Conservation (phyloP, 2,797 vertebrate genomes). For the Macrochelys suwanniensis region DNA sequence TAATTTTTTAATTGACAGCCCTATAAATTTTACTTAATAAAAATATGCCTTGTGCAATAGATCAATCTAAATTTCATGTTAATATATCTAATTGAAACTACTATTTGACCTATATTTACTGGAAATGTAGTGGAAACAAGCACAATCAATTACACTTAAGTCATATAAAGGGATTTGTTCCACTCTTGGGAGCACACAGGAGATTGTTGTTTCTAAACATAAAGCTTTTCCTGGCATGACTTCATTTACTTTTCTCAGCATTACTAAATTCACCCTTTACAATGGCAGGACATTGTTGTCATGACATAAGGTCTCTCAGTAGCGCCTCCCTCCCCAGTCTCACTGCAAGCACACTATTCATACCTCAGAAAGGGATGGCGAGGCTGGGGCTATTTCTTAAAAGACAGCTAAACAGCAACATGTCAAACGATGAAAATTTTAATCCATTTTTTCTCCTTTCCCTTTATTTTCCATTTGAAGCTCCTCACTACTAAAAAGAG, state of each 20-base stretch:
- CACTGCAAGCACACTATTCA: neutral
- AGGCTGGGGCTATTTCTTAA: neutral
- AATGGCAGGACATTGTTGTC: constrained; percentile 45
- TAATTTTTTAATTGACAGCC: no score
- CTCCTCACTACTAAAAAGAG: neutral
- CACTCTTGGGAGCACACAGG: neutral
- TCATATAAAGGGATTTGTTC: neutral
- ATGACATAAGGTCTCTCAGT: constrained; percentile 9
- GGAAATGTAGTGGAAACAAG: constrained; percentile 40
- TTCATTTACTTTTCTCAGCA: constrained; percentile 37
- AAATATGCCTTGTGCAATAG: neutral
- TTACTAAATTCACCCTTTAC: constrained; percentile 26
- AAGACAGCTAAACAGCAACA: neutral
- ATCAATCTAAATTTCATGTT: neutral
- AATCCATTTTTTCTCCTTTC: neutral
- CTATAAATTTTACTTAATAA: neutral
- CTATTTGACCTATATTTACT: neutral
- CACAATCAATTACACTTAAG: neutral
- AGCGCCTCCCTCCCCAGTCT: neutral
- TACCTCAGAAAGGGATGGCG: neutral
- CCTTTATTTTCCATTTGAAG: neutral
- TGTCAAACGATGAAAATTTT: neutral
- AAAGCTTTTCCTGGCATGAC: constrained; percentile 35
- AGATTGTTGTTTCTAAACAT: neutral
- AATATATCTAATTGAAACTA: neutral